phyloP scores from a whole-genome alignment of 1,140 invertebrate genomes.

The Drosophila malerkotliana region DNA sequence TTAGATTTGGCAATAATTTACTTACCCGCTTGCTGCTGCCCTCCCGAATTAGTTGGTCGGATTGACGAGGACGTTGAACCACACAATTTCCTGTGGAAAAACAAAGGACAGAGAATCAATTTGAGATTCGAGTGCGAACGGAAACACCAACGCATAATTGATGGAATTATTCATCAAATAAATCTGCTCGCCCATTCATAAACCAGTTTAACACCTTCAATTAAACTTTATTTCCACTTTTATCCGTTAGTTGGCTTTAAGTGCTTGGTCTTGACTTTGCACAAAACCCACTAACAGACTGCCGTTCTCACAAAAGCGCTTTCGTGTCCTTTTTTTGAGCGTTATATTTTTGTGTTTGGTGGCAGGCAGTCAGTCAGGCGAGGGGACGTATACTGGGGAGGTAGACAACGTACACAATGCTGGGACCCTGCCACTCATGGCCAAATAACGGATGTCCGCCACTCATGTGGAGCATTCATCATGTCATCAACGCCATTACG shows the following conservation, averaged over 20 bases:
- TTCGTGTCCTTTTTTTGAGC: conserved; percentile 2
- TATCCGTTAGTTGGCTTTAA: conserved; percentile 12
- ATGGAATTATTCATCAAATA: conserved; percentile 13
- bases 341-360: conserved; percentile 17
- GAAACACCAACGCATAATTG: conserved; percentile 6
- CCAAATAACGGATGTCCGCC: conserved; percentile 57
- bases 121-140: conserved; percentile 1
- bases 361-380: conserved; percentile 4
- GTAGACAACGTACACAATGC: conserved; percentile 22
- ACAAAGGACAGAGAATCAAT: conserved; percentile 2
- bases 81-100: conserved; percentile 88
- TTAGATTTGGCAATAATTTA: conserved; percentile 2
- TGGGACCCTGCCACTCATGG: conserved; percentile 25
- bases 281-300: not conserved
- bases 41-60: conserved; percentile 89
- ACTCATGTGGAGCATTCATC: conserved; percentile 59
- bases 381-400: too few relatives aligned
- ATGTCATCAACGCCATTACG: conserved; percentile 62
- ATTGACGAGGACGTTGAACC: conserved; percentile 90
- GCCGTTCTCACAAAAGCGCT: not conserved
- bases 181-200: conserved; percentile 2
- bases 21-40: conserved; percentile 90
- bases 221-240: conserved; percentile 23
- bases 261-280: conserved; percentile 19
- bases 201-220: conserved; percentile 37